Evolutionary conservation across 1,140 invertebrate species (phyloP).

Genomic region (Bombus vancouverensis): DNA sequence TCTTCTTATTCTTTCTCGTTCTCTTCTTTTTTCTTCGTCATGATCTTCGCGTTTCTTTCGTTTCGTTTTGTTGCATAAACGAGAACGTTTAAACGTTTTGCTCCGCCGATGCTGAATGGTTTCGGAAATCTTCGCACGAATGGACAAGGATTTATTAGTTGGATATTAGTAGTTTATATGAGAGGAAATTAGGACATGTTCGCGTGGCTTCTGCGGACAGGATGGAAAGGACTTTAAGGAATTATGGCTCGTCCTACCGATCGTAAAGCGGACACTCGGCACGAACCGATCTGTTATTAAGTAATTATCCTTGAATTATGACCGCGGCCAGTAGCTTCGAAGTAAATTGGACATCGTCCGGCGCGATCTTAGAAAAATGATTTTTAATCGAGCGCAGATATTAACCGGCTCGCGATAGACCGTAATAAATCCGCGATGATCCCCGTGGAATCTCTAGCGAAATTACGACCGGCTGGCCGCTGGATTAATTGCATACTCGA

Average conservation of each 20-base stretch:
- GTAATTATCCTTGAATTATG: constrained; percentile 47
- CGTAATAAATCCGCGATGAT: constrained; percentile 28
- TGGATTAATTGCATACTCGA: constrained; percentile 18
- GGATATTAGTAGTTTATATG: not conserved
- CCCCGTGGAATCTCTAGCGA: constrained; percentile 3
- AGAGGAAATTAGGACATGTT: constrained; percentile 39
- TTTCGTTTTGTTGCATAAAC: not conserved
- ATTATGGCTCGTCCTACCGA: not conserved
- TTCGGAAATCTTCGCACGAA: not conserved
- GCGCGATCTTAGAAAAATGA: constrained; percentile 42
- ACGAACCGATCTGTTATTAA: constrained; percentile 40
- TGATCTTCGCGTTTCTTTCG: not conserved
- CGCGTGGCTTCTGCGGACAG: not conserved
- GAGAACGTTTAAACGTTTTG: not conserved
- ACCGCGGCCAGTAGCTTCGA: constrained; percentile 7
- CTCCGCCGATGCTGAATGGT: not conserved
- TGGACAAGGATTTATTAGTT: not conserved
- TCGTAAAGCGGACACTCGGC: constrained; percentile 22
- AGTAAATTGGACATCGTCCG: constrained; percentile 47
- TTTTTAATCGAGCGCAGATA: constrained; percentile 42
- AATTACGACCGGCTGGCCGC: constrained; percentile 15
- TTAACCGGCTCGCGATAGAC: constrained; percentile 6
- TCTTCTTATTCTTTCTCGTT: not conserved
- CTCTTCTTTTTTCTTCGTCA: no score
- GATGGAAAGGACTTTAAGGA: not conserved